phyloP scores from a whole-genome alignment of 2,888 invertebrate genomes.

The Arge pagana region DNA sequence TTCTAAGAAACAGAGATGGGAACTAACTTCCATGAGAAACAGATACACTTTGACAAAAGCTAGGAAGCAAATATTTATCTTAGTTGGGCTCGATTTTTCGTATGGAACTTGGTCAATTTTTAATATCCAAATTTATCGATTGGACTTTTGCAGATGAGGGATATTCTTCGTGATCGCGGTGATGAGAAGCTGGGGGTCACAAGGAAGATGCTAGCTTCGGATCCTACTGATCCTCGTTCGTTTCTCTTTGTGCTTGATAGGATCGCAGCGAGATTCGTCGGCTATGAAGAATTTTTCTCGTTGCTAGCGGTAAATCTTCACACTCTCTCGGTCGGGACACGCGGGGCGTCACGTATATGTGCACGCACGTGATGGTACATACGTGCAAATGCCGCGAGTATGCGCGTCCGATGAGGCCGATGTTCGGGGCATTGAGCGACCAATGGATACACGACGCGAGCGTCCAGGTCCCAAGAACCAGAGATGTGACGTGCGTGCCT shows the following conservation, averaged over 20 bases:
- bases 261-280: slow-evolving; percentile 5
- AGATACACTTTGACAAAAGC: too few species aligned
- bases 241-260: not conserved
- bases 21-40: too few species aligned
- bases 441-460: slow-evolving; percentile 34
- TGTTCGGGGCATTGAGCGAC: slow-evolving; percentile 28
- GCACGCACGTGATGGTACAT: slow-evolving; percentile 7
- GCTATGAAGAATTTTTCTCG: slow-evolving; percentile 5
- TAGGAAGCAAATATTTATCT: too few species aligned
- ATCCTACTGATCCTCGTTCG: slow-evolving; percentile 9
- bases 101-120: too few species aligned
- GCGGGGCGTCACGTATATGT: slow-evolving; percentile 2
- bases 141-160: too few species aligned
- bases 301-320: slow-evolving; percentile 22
- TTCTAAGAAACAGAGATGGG: too few species aligned
- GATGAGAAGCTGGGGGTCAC: too few species aligned
- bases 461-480: slow-evolving; percentile 52
- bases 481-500: slow-evolving; percentile 49
- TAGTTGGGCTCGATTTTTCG: too few species aligned
- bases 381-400: slow-evolving; percentile 4
- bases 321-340: slow-evolving; percentile 12
- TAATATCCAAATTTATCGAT: too few species aligned
- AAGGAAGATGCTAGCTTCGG: too few species aligned
- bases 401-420: not conserved
- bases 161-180: too few species aligned